These are phyloP conservation scores for Stegana nigrithorax DNA, from an alignment of 2,888 invertebrate species.

Conservation along the genomic window DNA sequence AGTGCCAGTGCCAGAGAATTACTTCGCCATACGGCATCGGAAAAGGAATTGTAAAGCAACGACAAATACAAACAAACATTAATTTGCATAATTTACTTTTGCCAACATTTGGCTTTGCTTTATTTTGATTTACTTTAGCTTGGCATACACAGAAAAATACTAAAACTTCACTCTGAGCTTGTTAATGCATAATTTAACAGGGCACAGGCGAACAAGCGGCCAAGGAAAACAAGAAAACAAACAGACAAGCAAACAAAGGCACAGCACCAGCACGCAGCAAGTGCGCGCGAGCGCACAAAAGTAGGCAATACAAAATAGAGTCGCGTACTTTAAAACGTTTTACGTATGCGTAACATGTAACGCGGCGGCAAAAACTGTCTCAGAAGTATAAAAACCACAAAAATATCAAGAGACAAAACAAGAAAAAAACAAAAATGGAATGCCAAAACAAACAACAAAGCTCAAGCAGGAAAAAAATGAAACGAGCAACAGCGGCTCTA, in stretches of 20 bases:
- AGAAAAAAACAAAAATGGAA: conserved; percentile 13
- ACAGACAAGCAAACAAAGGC: conserved; percentile 23
- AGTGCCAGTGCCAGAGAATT: too few species aligned
- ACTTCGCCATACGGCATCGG: too few species aligned
- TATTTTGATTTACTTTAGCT: conserved; percentile 31
- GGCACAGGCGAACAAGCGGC: conserved; percentile 14
- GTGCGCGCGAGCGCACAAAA: conserved; percentile 39
- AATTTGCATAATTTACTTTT: conserved; percentile 53
- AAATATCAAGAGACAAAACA: conserved; percentile 21
- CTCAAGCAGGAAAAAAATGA: neutral
- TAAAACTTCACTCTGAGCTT: conserved; percentile 28
- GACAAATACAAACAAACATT: conserved; percentile 50
- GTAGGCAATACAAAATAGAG: conserved; percentile 53
- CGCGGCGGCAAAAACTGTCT: neutral
- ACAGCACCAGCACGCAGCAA: too few species aligned
- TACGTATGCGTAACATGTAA: conserved; percentile 17
- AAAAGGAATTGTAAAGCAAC: neutral
- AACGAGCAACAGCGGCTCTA: neutral
- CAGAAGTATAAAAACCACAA: conserved; percentile 17
- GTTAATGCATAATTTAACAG: conserved; percentile 60
- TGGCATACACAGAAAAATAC: conserved; percentile 20
- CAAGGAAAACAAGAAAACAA: conserved; percentile 5
- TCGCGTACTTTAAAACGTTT: conserved; percentile 8
- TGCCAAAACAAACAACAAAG: neutral
- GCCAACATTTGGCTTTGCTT: conserved; percentile 12